Evolutionary conservation across 2,797 vertebrate species (phyloP).

Genomic region (Notamacropus eugenii): DNA sequence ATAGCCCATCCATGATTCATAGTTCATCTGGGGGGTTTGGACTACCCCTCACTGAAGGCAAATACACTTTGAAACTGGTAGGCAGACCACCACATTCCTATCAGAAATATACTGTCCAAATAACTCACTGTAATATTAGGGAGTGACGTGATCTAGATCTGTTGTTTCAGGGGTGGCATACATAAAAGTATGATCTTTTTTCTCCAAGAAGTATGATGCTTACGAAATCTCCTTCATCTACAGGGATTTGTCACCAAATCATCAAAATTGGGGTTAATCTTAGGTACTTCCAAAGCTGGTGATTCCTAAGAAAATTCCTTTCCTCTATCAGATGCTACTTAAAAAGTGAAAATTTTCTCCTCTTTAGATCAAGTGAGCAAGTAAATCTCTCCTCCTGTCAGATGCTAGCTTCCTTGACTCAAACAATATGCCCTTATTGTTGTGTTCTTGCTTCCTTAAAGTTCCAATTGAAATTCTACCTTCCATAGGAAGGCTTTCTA

Average conservation of each 20-base stretch:
- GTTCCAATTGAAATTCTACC: background rate
- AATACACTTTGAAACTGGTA: background rate
- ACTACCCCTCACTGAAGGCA: background rate
- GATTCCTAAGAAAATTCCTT: background rate
- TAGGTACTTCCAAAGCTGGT: background rate
- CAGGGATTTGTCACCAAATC: background rate
- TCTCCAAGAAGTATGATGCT: background rate
- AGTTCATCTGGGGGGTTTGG: background rate
- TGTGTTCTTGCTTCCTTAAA: background rate
- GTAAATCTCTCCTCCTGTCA: background rate
- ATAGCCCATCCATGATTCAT: background rate
- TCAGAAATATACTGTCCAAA: background rate
- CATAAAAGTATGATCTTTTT: background rate
- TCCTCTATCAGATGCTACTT: background rate
- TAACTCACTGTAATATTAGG: background rate
- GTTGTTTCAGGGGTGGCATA: background rate
- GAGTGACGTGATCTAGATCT: background rate
- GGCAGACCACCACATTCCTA: background rate
- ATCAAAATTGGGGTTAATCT: background rate
- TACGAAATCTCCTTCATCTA: background rate
- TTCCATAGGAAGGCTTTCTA: background rate
- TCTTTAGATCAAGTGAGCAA: background rate
- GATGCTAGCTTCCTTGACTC: background rate
- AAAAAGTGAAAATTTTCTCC: background rate
- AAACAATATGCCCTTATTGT: background rate